Conservation (phyloP, 2,888 invertebrate species). For the Epinotia brunnichana region DNA sequence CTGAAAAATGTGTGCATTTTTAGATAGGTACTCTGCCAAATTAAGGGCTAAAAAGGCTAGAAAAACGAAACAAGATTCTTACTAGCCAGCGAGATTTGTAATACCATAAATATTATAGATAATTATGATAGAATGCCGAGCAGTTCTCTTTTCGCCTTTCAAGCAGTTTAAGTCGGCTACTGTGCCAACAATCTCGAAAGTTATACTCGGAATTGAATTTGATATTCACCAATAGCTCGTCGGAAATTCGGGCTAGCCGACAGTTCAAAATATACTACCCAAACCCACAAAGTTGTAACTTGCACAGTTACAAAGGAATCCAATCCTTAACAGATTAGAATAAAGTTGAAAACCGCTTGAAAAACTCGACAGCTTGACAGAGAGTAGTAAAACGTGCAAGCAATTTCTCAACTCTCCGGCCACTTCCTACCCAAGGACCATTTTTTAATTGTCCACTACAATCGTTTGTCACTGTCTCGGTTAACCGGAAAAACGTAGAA, state of each 20-base stretch:
- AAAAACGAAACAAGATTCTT: not conserved
- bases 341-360: not conserved
- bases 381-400: constrained; percentile 5
- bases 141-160: not conserved
- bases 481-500: constrained; percentile 7
- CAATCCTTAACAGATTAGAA: not conserved
- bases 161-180: not conserved
- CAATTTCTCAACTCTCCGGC: not conserved
- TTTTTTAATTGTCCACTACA: constrained; percentile 24
- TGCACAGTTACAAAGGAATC: too few relatives aligned
- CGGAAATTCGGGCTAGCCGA: not conserved
- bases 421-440: constrained; percentile 1
- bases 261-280: not conserved
- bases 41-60: too few relatives aligned
- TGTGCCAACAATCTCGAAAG: constrained; percentile 13
- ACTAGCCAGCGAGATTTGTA: not conserved
- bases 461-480: constrained; percentile 17
- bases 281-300: not conserved
- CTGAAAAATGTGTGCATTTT: too few relatives aligned
- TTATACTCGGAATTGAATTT: constrained; percentile 12
- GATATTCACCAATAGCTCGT: constrained; percentile 12
- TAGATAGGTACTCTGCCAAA: too few relatives aligned
- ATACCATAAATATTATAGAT: not conserved
- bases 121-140: not conserved
- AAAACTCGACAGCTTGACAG: not conserved